Conservation (phyloP, 2,888 invertebrate species). For the Melolontha melolontha region DNA sequence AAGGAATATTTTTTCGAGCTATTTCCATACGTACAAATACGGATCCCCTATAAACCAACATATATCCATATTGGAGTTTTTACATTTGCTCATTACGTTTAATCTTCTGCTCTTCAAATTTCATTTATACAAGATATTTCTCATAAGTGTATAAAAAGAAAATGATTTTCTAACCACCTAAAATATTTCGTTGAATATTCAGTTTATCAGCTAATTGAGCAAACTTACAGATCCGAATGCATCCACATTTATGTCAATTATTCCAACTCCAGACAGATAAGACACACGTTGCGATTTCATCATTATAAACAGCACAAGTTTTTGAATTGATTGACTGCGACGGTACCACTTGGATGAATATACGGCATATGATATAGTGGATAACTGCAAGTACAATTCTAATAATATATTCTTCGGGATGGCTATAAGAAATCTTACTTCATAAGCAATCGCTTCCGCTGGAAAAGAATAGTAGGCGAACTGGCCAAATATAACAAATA, state of each 20-base stretch:
- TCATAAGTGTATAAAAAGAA: not conserved
- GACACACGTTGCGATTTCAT: too few species aligned
- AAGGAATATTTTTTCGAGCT: too few species aligned
- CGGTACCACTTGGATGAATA: constrained; percentile 4
- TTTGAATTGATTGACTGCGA: not conserved
- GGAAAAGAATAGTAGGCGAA: constrained; percentile 20
- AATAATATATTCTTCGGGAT: not conserved
- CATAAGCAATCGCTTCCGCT: constrained; percentile 6
- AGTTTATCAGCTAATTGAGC: too few species aligned
- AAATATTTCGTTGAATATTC: not conserved
- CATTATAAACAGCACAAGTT: not conserved
- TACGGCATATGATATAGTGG: not conserved
- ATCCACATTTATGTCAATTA: too few species aligned
- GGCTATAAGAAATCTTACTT: constrained; percentile 7
- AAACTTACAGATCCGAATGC: too few species aligned
- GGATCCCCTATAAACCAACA: too few species aligned
- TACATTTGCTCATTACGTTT: too few species aligned
- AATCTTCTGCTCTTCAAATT: too few species aligned
- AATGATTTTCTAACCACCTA: constrained; percentile 9
- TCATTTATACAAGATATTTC: not conserved
- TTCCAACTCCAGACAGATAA: too few species aligned
- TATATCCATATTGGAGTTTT: too few species aligned
- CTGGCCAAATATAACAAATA: not conserved
- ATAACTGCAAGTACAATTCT: constrained; percentile 1
- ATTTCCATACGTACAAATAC: too few species aligned